phyloP scores from a whole-genome alignment of 2,797 vertebrate genomes.

The Neosilurus mollespiculum region DNA sequence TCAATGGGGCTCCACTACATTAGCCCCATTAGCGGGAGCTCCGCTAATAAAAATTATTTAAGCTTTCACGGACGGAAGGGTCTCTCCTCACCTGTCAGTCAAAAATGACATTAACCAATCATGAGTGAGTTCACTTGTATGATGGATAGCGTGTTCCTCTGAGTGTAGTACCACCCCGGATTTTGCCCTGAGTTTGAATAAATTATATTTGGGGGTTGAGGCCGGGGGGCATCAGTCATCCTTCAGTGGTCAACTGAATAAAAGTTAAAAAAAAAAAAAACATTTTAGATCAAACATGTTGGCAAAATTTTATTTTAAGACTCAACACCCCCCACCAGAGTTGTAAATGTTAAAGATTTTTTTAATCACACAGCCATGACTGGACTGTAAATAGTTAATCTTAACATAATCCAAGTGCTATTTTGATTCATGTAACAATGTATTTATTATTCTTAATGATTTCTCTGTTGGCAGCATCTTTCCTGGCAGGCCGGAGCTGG shows the following conservation, averaged over 20 bases:
- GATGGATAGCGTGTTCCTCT: too few relatives aligned
- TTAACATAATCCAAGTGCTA: neutral
- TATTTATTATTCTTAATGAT: neutral
- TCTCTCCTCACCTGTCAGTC: too few relatives aligned
- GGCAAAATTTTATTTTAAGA: neutral
- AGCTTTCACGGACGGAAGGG: too few relatives aligned
- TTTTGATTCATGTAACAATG: neutral
- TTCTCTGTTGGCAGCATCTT: constrained; percentile 76
- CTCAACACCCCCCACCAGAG: too few relatives aligned
- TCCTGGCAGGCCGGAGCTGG: constrained; percentile 87
- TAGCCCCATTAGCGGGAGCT: too few relatives aligned
- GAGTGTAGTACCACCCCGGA: too few relatives aligned
- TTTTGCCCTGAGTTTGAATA: too few relatives aligned
- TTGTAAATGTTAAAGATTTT: neutral
- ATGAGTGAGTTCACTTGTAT: too few relatives aligned
- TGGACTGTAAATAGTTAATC: neutral
- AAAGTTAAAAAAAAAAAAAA: neutral
- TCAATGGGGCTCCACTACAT: too few relatives aligned
- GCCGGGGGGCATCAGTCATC: neutral
- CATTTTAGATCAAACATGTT: neutral
- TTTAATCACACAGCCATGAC: neutral
- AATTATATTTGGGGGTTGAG: too few relatives aligned
- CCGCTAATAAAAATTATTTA: too few relatives aligned
- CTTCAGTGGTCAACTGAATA: neutral
- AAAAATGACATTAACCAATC: too few relatives aligned